These are phyloP conservation scores for Rhagonycha lutea DNA, from an alignment of 2,888 invertebrate species.

Conservation along the genomic window DNA sequence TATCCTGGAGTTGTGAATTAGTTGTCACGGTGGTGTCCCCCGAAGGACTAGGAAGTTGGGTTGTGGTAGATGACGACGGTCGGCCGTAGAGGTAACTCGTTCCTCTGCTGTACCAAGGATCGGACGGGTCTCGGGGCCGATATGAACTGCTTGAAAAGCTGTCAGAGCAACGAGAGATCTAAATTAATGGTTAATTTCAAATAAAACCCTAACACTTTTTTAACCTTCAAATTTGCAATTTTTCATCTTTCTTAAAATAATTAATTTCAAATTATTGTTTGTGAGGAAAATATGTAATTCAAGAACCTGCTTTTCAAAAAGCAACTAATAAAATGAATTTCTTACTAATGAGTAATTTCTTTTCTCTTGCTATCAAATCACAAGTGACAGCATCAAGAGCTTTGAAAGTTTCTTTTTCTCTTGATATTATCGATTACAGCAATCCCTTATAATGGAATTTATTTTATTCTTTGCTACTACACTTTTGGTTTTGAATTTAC, in stretches of 20 bases:
- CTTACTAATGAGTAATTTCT: background rate
- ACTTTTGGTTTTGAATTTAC: background rate
- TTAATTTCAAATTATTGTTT: background rate
- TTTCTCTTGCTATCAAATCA: background rate
- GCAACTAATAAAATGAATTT: background rate
- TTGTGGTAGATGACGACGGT: constrained; percentile 55
- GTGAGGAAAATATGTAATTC: background rate
- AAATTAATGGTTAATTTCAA: constrained; percentile 14
- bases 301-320: background rate
- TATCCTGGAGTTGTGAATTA: constrained; percentile 43
- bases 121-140: constrained; percentile 44
- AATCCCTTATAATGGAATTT: background rate
- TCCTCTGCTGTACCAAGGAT: constrained; percentile 48
- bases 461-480: background rate
- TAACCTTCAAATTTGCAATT: background rate
- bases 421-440: background rate
- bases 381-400: background rate
- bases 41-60: constrained; percentile 45
- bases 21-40: constrained; percentile 53
- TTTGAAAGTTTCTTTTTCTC: background rate
- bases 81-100: constrained; percentile 64
- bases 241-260: background rate
- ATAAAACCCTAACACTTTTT: background rate
- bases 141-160: constrained; percentile 31
- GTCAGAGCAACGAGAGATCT: constrained; percentile 16